phyloP scores from a whole-genome alignment of 2,113 vertebrate species.

The Centropus bengalensis region DNA sequence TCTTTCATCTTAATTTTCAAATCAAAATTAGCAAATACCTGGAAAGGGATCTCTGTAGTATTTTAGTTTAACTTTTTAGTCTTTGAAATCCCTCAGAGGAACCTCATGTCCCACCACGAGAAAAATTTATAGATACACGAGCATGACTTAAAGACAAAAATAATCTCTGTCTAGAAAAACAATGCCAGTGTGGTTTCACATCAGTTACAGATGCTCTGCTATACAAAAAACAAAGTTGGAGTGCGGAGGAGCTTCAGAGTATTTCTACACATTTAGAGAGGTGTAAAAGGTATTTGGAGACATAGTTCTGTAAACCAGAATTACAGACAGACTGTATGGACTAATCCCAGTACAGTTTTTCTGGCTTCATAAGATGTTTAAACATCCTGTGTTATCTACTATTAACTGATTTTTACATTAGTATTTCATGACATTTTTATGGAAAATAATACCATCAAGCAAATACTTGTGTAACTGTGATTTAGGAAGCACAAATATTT shows the following conservation, averaged over 20 bases:
- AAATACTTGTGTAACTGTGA: not conserved
- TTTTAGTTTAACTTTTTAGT: not conserved
- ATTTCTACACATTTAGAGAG: not conserved
- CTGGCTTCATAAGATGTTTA: not conserved
- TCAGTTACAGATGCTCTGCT: not conserved
- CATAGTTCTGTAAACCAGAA: not conserved
- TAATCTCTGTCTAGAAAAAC: not conserved
- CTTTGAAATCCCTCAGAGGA: not conserved
- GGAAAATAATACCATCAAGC: not conserved
- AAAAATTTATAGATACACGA: not conserved
- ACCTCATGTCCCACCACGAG: not conserved
- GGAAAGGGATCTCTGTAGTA: not conserved
- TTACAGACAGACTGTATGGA: not conserved
- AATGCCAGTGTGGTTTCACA: not conserved
- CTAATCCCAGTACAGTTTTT: not conserved
- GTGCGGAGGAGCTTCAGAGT: too few relatives aligned
- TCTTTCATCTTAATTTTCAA: not conserved
- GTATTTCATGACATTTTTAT: not conserved
- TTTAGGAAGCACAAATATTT: conserved; percentile 1
- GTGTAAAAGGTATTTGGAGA: not conserved
- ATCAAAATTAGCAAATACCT: not conserved
- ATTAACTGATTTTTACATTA: not conserved
- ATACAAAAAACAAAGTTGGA: too few relatives aligned
- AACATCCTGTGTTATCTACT: not conserved
- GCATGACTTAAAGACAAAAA: not conserved